phyloP scores from a whole-genome alignment of 2,797 vertebrate genomes.

The Sebastes nivosus region DNA sequence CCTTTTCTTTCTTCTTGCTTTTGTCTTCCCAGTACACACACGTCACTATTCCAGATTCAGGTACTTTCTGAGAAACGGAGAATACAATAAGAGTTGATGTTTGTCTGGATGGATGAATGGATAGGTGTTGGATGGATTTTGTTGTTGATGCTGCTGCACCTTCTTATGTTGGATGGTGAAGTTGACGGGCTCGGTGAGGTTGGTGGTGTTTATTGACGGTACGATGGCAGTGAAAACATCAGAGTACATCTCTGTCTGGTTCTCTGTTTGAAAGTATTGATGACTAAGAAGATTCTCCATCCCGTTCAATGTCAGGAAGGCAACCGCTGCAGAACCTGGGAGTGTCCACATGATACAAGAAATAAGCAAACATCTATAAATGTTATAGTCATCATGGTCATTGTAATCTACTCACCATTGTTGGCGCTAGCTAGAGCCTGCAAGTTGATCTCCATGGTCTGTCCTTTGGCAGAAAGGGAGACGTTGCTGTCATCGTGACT shows the following conservation, averaged over 20 bases:
- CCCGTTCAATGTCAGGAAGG: slow-evolving; percentile 60
- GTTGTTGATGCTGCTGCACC: slow-evolving; percentile 31
- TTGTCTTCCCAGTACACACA: slow-evolving; percentile 78
- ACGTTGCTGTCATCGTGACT: background rate
- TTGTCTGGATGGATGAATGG: background rate
- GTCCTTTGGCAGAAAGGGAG: slow-evolving; percentile 42
- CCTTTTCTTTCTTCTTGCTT: background rate
- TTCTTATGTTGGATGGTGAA: slow-evolving; percentile 73
- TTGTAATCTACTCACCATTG: slow-evolving; percentile 56
- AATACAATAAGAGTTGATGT: background rate
- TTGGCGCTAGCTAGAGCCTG: slow-evolving; percentile 43
- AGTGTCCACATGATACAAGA: background rate
- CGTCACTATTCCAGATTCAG: slow-evolving; percentile 53
- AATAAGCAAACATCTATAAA: background rate
- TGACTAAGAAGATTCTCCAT: slow-evolving; percentile 72
- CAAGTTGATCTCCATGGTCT: slow-evolving; percentile 64
- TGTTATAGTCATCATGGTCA: background rate
- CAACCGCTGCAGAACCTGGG: slow-evolving; percentile 66
- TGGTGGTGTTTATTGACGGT: slow-evolving; percentile 45
- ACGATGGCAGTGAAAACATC: slow-evolving; percentile 68
- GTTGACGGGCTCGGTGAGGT: slow-evolving; percentile 68
- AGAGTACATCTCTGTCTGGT: slow-evolving; percentile 68
- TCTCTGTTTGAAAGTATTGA: slow-evolving; percentile 61
- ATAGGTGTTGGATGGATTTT: background rate
- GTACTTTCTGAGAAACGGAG: slow-evolving; percentile 24